Conservation (phyloP, 2,113 vertebrate species). For the Thalassoma bifasciatum region DNA sequence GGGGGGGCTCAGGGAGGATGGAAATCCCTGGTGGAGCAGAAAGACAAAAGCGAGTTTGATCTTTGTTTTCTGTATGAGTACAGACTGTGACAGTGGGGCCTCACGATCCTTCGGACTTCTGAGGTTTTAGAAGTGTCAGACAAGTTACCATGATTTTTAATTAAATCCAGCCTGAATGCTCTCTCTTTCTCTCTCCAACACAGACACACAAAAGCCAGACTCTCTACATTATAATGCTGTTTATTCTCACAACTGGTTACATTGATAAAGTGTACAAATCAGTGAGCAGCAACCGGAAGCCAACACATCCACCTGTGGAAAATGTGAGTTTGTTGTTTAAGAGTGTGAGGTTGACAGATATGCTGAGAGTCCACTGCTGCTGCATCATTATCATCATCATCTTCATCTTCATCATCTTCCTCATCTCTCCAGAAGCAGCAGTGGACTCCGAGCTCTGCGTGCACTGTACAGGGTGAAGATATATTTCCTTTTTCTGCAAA, state of each 20-base stretch:
- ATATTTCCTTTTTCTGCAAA: slow-evolving; percentile 64
- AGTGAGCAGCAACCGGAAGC: slow-evolving; percentile 86
- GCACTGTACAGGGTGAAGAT: slow-evolving; percentile 62
- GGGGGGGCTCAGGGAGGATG: no score
- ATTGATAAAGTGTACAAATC: slow-evolving; percentile 90
- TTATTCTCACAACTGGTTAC: slow-evolving; percentile 95
- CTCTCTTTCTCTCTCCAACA: no score
- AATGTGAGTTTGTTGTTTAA: slow-evolving; percentile 49
- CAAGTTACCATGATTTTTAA: no score
- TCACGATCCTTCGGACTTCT: no score
- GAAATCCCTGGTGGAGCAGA: no score
- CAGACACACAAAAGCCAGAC: background rate
- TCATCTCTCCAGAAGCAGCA: slow-evolving; percentile 2
- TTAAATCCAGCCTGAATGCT: no score
- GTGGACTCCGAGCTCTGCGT: slow-evolving; percentile 54
- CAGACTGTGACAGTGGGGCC: no score
- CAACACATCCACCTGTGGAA: slow-evolving; percentile 69
- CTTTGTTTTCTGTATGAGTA: no score
- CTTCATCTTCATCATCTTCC: background rate
- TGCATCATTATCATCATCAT: background rate
- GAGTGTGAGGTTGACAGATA: slow-evolving; percentile 60
- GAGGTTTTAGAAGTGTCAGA: no score
- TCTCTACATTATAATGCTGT: slow-evolving; percentile 81
- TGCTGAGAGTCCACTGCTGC: slow-evolving; percentile 36
- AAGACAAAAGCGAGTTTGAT: no score